These are phyloP conservation scores for Pemphredon lugubris DNA, from an alignment of 2,888 invertebrate genomes.

Conservation along the genomic window DNA sequence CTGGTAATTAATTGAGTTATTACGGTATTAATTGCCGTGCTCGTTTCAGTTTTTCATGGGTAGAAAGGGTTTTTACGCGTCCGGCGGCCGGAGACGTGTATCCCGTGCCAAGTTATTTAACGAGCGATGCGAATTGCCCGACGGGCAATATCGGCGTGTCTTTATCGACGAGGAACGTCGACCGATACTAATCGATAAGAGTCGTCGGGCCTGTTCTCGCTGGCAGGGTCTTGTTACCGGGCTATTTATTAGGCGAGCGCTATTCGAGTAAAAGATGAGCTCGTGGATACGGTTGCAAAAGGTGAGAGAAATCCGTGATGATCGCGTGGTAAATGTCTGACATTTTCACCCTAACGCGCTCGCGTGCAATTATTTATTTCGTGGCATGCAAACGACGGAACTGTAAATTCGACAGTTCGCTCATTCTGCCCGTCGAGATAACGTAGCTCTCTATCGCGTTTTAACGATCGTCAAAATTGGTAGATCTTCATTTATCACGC, in stretches of 20 bases:
- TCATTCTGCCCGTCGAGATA: background rate
- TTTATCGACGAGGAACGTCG: constrained; percentile 1
- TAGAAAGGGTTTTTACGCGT: no score
- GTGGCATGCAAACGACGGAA: background rate
- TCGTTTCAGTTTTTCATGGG: no score
- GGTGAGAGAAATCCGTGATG: constrained; percentile 57
- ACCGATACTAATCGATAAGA: constrained; percentile 39
- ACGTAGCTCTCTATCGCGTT: background rate
- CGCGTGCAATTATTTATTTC: constrained; percentile 6
- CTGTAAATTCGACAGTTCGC: background rate
- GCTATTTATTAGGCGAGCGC: constrained; percentile 16
- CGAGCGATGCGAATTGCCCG: no score
- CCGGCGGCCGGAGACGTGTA: no score
- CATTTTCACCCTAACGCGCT: constrained; percentile 55
- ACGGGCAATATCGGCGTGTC: no score
- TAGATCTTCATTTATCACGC: no score
- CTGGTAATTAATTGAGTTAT: no score
- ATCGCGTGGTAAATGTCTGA: constrained; percentile 60
- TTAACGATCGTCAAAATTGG: background rate
- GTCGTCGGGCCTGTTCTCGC: constrained; percentile 7
- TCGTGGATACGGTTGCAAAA: constrained; percentile 26
- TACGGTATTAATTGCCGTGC: no score
- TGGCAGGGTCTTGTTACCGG: constrained; percentile 15
- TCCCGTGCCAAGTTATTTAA: no score
- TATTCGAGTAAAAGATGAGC: constrained; percentile 19